Evolutionary conservation across 2,797 vertebrate species (phyloP), one percentile per base, ranked within the genome.

Genomic region (Echeneis naucrates): DNA sequence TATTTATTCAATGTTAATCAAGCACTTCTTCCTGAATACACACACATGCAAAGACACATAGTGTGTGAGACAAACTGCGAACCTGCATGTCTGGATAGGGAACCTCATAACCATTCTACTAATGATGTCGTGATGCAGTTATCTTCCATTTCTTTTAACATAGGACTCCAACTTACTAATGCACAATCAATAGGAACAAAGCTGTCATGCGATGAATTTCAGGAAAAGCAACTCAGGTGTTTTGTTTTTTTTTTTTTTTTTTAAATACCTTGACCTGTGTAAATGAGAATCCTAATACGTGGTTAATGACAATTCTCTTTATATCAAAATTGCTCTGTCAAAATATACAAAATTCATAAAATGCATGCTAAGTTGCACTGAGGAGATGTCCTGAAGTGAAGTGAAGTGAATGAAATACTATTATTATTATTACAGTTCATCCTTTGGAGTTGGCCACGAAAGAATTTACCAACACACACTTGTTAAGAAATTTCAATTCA

Each of bases 1-100:
- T 89, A 91, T 92, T 91, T 32, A 91, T 89, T 57, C 51, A 45
- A 52, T 63, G 73, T 83, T 90, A 90, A 92, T 92, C 69, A 84
- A 85, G 71, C 61, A 68, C 50, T 54, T 57, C 72, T 78, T 80
- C 51, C 30, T 63, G 27, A 62, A 75, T 10, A 69, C 50, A 71
- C 66, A 60, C 51, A 52, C 55, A 24, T 59, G 7, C 38, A 44
- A n/a, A 84, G 26, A 14, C 23, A 67, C 38, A 45, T 68, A 0
- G 23, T 53, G 57, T 83, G 51, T 44, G 60, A 76, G 58, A 75
- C 54, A 63, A 56, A 58, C 24, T 26, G 69, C 45, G 64, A 56
- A 21, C 37, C 50, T 47, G 59, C 62, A 75, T 66, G 58, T 24
- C 53, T 58, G 35, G 67, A 80, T 72, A 48, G 54, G 51, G 80